Evolutionary conservation across 2,797 vertebrate genomes (phyloP).

Genomic region (Brotula barbata): DNA sequence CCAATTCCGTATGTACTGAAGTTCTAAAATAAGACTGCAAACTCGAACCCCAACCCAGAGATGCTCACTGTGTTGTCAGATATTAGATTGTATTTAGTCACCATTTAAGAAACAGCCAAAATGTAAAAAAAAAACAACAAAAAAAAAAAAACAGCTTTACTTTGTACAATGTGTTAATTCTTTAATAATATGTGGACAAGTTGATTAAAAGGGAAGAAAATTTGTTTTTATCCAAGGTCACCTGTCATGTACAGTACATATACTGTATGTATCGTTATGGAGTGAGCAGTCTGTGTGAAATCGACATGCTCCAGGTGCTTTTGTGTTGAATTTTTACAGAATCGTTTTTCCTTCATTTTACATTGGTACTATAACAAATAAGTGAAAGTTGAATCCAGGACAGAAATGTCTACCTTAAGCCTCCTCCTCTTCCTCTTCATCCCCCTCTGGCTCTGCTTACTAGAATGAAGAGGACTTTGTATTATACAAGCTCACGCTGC

Average conservation of each 20-base stretch:
- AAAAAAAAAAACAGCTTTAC: too few species aligned
- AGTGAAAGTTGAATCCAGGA: constrained; percentile 10
- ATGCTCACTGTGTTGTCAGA: too few species aligned
- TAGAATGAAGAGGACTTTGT: constrained; percentile 48
- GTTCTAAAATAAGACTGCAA: too few species aligned
- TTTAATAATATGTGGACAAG: neutral
- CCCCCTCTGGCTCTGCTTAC: constrained; percentile 38
- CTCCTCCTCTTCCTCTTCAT: constrained; percentile 3
- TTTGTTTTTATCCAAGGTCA: neutral
- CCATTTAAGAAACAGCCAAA: too few species aligned
- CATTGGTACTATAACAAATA: constrained; percentile 20
- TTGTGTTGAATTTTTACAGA: constrained; percentile 14
- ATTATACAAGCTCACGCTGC: constrained; percentile 54
- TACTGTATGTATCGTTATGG: constrained; percentile 14
- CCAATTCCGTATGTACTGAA: too few species aligned
- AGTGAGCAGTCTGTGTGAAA: neutral
- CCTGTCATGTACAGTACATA: constrained; percentile 1
- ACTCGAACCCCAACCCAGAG: too few species aligned
- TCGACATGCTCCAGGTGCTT: constrained; percentile 18
- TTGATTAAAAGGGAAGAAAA: neutral
- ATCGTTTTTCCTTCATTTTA: constrained; percentile 24
- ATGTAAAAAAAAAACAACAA: too few species aligned
- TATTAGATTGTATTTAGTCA: too few species aligned
- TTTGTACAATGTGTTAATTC: neutral
- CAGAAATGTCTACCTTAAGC: constrained; percentile 46